Evolutionary conservation across 2,888 invertebrate genomes (phyloP), one percentile per base, ranked within the genome.

Genomic region (Cosmia trapezina): DNA sequence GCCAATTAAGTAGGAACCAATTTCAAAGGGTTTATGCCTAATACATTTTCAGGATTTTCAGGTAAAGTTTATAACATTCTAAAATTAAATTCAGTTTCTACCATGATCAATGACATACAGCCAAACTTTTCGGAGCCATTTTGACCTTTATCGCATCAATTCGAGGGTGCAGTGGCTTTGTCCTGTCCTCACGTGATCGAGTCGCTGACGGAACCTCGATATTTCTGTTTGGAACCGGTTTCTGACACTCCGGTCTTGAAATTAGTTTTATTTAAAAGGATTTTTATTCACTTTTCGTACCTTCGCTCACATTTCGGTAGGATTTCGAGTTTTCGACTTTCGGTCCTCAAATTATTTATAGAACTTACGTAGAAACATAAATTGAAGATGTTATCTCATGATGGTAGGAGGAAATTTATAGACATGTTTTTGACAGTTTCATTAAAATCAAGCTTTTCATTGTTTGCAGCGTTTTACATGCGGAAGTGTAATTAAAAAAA

Each of bases 181-280:
- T 57, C 28, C 19, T 56, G 45, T 11, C 37, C 33, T 67, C 59
- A 67, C 45, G 63, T 68, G 83, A 68, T 54, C 17, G 33, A 61
- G 57, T 67, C 59, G 53, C 49, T 80, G 80, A 80, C 63, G 63
- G 61, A 28, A 72, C 41, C 53, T 49, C 67, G n/a, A 73, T 54
- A 59, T 68, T 69, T 60, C 54, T 47, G 49, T 80, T 51, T 37
- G 8, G 17, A 43, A 75, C 83, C 49, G 57, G 70, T 83, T 72
- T 14, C 11, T 17, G 17, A 64, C 49, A 37, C 62, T 37, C 2
- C 43, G 33, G 51, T 53, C 41, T 66, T 33, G n/a, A 6, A 66
- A 69, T 63, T 28, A 12, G 59, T 66, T 62, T n/a, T 17, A 62
- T 71, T 70, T 56, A 65, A 41, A 65, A 41, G 12, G 12, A 49